Conservation (phyloP, 2,797 vertebrate species). For the Trachops cirrhosus region DNA sequence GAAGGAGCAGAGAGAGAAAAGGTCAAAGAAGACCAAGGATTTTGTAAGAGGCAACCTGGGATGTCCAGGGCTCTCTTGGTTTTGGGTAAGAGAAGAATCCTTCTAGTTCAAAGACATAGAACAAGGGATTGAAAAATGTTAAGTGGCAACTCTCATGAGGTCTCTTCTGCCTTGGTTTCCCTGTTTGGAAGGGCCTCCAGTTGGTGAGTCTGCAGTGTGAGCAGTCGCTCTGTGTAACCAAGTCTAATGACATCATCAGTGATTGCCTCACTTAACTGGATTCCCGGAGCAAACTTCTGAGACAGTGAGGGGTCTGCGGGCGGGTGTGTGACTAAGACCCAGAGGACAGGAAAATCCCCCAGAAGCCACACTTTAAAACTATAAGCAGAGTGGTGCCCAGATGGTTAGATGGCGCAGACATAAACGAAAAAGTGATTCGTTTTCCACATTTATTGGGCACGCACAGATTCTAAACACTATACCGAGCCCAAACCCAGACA, state of each 20-base stretch:
- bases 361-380: slow-evolving; percentile 7
- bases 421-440: neutral
- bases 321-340: neutral
- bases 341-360: slow-evolving; percentile 16
- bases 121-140: neutral
- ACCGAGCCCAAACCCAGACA: slow-evolving; percentile 37
- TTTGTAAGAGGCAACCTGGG: neutral
- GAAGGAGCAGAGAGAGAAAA: neutral
- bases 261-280: slow-evolving; percentile 29
- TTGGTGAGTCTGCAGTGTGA: neutral
- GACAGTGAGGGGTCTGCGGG: slow-evolving; percentile 33
- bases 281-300: slow-evolving; percentile 59
- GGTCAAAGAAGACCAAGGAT: neutral
- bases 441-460: neutral
- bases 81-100: neutral
- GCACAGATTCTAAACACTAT: neutral
- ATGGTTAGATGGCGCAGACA: neutral
- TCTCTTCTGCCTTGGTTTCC: neutral
- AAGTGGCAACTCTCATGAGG: neutral
- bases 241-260: neutral
- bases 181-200: slow-evolving; percentile 34
- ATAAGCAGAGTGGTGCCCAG: neutral
- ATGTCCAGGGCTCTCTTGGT: neutral
- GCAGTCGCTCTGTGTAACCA: neutral
- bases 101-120: neutral